These are phyloP conservation scores for Coenonympha glycerion DNA, from an alignment of 2,888 invertebrate genomes.

Conservation along the genomic window DNA sequence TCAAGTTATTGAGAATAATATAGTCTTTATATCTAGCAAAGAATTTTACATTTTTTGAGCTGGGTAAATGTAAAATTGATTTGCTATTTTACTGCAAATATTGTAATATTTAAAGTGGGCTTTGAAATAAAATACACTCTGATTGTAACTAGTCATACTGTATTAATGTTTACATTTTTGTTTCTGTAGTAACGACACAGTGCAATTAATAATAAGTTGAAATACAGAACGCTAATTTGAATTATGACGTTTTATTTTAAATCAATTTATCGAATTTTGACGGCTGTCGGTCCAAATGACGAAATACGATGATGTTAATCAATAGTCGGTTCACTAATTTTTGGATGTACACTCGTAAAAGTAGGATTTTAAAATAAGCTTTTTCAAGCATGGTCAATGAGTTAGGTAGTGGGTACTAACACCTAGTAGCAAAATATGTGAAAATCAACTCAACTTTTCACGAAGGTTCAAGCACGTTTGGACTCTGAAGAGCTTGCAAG, in stretches of 20 bases:
- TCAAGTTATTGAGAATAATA: conserved; percentile 25
- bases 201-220: conserved; percentile 68
- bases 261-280: no score
- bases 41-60: conserved; percentile 69
- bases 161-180: conserved; percentile 45
- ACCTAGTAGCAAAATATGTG: no score
- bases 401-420: no score
- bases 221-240: conserved; percentile 62
- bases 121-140: not conserved
- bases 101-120: not conserved
- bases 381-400: no score
- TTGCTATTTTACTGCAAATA: conserved; percentile 35
- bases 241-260: conserved; percentile 34
- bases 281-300: no score
- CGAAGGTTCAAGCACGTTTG: no score
- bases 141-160: conserved; percentile 2
- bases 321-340: no score
- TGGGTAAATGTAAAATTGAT: conserved; percentile 70
- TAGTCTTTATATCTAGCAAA: conserved; percentile 38
- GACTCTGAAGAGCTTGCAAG: no score
- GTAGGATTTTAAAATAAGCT: no score
- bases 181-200: conserved; percentile 71
- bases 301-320: no score
- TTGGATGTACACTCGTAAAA: no score
- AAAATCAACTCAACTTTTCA: no score